Percentiles rank a stretch among this genome's conserved stretches.
phyloP scores from a whole-genome alignment of 2,113 vertebrate genomes.

The Microtus montanus region DNA sequence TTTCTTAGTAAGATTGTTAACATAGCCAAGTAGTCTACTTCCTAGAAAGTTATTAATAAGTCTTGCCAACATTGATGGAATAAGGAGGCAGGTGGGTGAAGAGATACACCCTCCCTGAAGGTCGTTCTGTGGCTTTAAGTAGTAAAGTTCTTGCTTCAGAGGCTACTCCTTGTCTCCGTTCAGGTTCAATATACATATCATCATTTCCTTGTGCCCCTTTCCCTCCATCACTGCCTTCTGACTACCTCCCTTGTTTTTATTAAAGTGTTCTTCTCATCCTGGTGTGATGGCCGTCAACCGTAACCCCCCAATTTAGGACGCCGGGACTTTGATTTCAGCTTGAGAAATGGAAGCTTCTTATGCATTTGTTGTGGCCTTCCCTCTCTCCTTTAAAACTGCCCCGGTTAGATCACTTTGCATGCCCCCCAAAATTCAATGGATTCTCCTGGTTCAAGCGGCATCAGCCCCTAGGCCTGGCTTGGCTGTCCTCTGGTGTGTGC shows the following conservation, averaged over 20 bases:
- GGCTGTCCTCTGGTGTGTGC: not conserved
- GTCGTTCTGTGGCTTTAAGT: not conserved
- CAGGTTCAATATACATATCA: slow-evolving; percentile 17
- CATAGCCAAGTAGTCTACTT: not conserved
- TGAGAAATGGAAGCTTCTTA: not conserved
- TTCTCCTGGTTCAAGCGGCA: not conserved
- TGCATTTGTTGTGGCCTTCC: not conserved
- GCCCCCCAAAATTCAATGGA: not conserved
- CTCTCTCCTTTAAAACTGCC: not conserved
- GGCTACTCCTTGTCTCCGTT: not conserved
- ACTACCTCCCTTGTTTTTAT: slow-evolving; percentile 59
- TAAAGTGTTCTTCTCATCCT: not conserved
- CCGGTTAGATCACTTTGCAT: not conserved
- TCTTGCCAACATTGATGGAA: not conserved
- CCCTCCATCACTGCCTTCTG: slow-evolving; percentile 57
- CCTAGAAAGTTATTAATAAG: not conserved
- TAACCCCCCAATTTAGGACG: not conserved
- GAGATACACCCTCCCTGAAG: not conserved
- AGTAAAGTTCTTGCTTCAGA: slow-evolving; percentile 15
- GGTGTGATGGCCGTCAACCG: no score
- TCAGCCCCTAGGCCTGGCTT: not conserved
- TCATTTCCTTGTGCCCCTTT: slow-evolving; percentile 55
- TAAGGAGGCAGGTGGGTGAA: not conserved
- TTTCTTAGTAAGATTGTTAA: slow-evolving; percentile 35
- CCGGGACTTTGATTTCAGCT: not conserved